Evolutionary conservation across 2,113 vertebrate genomes (phyloP), one percentile per base, ranked within the genome.

Genomic region (Toxostoma redivivum): DNA sequence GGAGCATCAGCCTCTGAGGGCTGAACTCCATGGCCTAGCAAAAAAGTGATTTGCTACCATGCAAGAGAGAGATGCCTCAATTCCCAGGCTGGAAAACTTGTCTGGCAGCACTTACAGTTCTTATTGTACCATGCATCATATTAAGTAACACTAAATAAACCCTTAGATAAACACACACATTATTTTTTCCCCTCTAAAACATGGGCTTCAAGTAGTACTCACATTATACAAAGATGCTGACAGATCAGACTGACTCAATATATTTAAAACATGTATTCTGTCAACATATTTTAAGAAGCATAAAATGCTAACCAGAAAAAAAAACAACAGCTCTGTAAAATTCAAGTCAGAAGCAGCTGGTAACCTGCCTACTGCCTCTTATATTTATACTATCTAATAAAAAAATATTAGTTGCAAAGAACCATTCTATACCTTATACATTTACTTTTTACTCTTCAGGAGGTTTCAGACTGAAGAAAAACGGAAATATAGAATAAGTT

Each of bases 1-100:
- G 85, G 82, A 97, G 66, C 44, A 73, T 23, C 62, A 92, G 21
- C 53, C 89, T 60, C 81, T 85, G 88, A 96, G 76, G 57, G 81
- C 47, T 94, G 56, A 88, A 83, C 70, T 86, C 69, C 78, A 58
- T 54, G 31, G n/a, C 71, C 24, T 58, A 67, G 27, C 27, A 78
- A 35, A 65, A 91, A 42, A 94, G 67, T 44, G 31, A 84, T 93
- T 84, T 96, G 25, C 47, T 87, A 40, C 74, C 15, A 45, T 17
- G 30, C 13, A 67, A 79, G 44, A 69, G 47, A 89, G 77, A 80
- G 22, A 88, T 69, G 12, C 14, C 27, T 71, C 45, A 51, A 33
- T 74, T 95, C 70, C 70, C 64, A 81, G 45, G 28, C 48, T 53
- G 53, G 20, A 56, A 78, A 91, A 57, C 42, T 71, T 71, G 16